These are phyloP conservation scores for Zaprionus ornatus DNA, from an alignment of 1,140 invertebrate species.

Conservation along the genomic window DNA sequence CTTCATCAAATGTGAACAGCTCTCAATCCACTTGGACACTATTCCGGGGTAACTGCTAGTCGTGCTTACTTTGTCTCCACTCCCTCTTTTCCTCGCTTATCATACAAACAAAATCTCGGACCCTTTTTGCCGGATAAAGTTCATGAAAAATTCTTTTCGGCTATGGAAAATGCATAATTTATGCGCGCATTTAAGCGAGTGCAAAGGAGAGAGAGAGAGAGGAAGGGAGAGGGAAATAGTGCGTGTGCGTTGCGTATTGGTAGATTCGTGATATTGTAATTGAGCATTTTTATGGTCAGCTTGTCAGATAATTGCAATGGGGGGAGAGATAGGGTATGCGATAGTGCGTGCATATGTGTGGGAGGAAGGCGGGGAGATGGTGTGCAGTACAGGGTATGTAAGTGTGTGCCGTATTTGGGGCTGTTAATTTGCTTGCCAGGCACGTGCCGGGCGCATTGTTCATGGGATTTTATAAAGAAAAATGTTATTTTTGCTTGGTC, in stretches of 20 bases:
- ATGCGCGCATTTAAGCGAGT: slow-evolving; percentile 11
- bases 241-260: slow-evolving; percentile 33
- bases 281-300: slow-evolving; percentile 66
- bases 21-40: background rate
- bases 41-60: background rate
- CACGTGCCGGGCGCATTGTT: slow-evolving; percentile 62
- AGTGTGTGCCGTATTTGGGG: background rate
- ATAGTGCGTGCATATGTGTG: slow-evolving; percentile 3
- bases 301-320: slow-evolving; percentile 65
- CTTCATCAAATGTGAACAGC: background rate
- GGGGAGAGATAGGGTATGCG: background rate
- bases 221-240: slow-evolving; percentile 6
- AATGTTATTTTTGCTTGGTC: slow-evolving; percentile 30
- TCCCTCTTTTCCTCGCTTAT: slow-evolving; percentile 5
- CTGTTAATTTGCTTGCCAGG: slow-evolving; percentile 63
- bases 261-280: slow-evolving; percentile 57
- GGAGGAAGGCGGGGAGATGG: background rate
- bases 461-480: slow-evolving; percentile 54
- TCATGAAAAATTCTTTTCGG: slow-evolving; percentile 17
- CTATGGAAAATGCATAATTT: slow-evolving; percentile 40
- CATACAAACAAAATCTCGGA: slow-evolving; percentile 6
- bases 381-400: background rate
- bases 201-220: slow-evolving; percentile 1
- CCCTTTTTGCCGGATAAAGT: slow-evolving; percentile 14
- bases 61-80: background rate